These are phyloP conservation scores for Vombatus ursinus DNA, from an alignment of 2,113 vertebrate genomes.

Conservation along the genomic window DNA sequence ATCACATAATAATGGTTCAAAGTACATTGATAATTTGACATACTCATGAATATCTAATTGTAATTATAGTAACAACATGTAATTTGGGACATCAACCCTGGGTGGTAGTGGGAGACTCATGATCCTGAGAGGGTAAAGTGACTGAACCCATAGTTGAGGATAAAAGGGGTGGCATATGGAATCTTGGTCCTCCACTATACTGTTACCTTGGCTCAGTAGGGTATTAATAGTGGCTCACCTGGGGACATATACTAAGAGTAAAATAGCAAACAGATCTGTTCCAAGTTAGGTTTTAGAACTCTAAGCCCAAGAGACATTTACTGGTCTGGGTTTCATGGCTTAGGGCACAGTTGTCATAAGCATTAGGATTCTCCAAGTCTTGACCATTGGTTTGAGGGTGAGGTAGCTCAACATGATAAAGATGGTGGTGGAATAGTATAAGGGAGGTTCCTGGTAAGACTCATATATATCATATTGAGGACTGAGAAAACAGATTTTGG, in stretches of 20 bases:
- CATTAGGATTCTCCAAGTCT: not conserved
- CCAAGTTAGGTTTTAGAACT: not conserved
- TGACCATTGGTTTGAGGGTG: not conserved
- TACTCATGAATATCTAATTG: not conserved
- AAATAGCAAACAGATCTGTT: not conserved
- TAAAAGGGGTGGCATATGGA: not conserved
- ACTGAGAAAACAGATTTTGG: not conserved
- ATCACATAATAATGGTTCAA: not conserved
- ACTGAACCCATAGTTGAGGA: not conserved
- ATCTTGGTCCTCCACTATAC: not conserved
- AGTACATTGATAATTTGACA: not conserved
- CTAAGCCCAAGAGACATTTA: not conserved
- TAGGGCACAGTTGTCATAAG: not conserved
- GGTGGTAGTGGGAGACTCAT: not conserved
- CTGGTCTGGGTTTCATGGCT: not conserved
- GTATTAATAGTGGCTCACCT: not conserved
- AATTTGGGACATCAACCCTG: not conserved
- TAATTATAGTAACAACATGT: not conserved
- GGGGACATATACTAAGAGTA: not conserved
- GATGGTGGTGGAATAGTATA: not conserved
- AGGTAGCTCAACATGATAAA: not conserved
- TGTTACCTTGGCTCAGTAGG: not conserved
- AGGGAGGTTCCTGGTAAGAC: no score
- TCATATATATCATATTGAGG: no score
- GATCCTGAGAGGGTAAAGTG: not conserved